A percentile compares a stretch with the other conserved stretches of the same genome.
Conservation (phyloP, 2,888 invertebrate species). For the Caenorhabditis sulstoni region DNA sequence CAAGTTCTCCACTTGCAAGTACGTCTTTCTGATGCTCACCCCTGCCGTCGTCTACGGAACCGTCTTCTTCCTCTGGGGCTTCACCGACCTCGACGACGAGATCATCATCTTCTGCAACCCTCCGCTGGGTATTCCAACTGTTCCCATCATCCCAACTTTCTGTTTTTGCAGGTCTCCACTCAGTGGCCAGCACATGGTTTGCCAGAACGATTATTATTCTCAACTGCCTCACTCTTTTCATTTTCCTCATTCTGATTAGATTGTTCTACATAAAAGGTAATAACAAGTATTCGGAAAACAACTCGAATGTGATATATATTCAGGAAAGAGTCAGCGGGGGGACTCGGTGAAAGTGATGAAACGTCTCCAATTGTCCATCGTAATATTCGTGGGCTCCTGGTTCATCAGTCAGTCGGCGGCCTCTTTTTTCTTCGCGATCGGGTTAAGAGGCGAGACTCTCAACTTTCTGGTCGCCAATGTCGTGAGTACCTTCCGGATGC, state of each 20-base stretch:
- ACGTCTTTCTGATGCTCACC: conserved; percentile 7
- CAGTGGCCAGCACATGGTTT: conserved; percentile 24
- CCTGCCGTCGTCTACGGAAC: conserved; percentile 22
- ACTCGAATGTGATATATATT: background rate
- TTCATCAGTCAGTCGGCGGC: conserved; percentile 26
- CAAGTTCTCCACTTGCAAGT: conserved; percentile 27
- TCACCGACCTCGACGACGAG: conserved; percentile 25
- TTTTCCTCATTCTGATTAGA: conserved; percentile 32
- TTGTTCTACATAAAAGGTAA: conserved; percentile 31
- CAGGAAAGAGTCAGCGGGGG: conserved; percentile 32
- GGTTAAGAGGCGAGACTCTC: conserved; percentile 30
- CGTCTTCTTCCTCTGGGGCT: conserved; percentile 36
- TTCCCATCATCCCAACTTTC: background rate
- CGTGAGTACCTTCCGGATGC: conserved; percentile 14
- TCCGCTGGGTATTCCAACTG: conserved; percentile 14
- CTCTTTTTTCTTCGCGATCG: conserved; percentile 26
- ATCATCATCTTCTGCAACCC: conserved; percentile 43
- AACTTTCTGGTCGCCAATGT: conserved; percentile 39
- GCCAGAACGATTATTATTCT: conserved; percentile 21
- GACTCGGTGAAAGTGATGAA: conserved; percentile 46
- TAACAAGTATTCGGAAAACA: background rate
- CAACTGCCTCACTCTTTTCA: conserved; percentile 5
- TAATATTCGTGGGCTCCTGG: conserved; percentile 52
- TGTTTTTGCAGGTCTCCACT: conserved; percentile 12
- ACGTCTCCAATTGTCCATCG: conserved; percentile 37